Evolutionary conservation across 2,888 invertebrate species (phyloP).

Genomic region (Pristionchus maxplancki): DNA sequence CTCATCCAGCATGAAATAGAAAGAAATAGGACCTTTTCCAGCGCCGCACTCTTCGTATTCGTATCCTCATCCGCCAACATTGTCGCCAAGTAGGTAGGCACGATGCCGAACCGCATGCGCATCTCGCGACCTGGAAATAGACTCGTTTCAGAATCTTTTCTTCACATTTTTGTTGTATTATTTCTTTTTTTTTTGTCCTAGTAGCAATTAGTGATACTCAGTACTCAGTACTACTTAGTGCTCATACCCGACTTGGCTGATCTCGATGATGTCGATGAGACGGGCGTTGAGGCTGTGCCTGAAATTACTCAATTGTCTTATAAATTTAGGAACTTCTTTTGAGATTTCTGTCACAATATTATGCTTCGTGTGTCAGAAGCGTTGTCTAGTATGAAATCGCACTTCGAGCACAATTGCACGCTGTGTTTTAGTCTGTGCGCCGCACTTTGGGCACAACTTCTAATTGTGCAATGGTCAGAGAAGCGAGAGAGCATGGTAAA

Average conservation of each 20-base stretch:
- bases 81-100: constrained; percentile 79
- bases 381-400: not conserved
- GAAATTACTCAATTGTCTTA: not conserved
- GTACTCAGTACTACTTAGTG: not conserved
- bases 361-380: not conserved
- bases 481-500: too few relatives aligned
- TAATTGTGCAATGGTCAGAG: too few relatives aligned
- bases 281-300: constrained; percentile 3
- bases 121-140: not conserved
- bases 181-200: not conserved
- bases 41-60: constrained; percentile 64
- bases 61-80: constrained; percentile 82
- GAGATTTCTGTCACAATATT: not conserved
- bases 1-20: not conserved
- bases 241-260: constrained; percentile 18
- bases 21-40: constrained; percentile 59
- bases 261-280: not conserved
- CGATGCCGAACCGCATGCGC: constrained; percentile 78
- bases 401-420: not conserved
- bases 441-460: not conserved
- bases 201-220: not conserved
- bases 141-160: not conserved
- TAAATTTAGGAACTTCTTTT: too few relatives aligned
- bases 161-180: not conserved
- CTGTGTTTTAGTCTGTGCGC: not conserved